These are phyloP conservation scores for Hemiscyllium ocellatum DNA, from an alignment of 2,113 vertebrate genomes.

Conservation along the genomic window DNA sequence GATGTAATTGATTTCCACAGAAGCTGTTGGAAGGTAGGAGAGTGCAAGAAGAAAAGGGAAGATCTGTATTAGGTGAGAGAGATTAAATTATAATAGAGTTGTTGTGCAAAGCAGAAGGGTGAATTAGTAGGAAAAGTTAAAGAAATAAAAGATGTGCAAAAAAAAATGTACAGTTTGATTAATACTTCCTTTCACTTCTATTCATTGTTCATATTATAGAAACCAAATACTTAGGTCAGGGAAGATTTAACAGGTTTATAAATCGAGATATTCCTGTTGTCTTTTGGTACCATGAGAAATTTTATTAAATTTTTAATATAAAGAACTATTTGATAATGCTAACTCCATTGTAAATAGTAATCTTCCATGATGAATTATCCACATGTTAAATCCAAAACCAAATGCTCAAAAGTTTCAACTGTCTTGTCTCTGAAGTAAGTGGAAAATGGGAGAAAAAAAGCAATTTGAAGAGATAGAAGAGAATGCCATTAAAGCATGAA, in stretches of 20 bases:
- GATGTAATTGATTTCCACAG: too few relatives aligned
- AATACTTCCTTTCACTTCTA: neutral
- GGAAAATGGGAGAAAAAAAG: neutral
- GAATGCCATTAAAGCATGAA: neutral
- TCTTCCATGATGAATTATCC: neutral
- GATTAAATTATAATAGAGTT: too few relatives aligned
- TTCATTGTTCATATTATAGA: neutral
- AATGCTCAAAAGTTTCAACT: neutral
- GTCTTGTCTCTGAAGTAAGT: neutral
- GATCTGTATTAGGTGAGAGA: too few relatives aligned
- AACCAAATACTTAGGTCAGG: neutral
- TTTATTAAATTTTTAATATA: neutral
- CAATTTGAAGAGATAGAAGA: neutral
- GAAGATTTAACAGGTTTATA: neutral
- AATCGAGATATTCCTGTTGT: neutral
- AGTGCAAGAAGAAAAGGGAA: too few relatives aligned
- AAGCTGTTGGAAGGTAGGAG: too few relatives aligned
- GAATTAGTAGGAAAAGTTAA: too few relatives aligned
- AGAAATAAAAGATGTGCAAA: too few relatives aligned
- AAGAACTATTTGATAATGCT: neutral
- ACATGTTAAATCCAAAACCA: neutral
- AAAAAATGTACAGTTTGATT: neutral
- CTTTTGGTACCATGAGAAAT: neutral
- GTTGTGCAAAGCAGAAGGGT: too few relatives aligned
- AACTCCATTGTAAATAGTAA: neutral